Base-by-base conservation (phyloP, 2,888 invertebrate genomes). In the Aricia artaxerxes region DNA sequence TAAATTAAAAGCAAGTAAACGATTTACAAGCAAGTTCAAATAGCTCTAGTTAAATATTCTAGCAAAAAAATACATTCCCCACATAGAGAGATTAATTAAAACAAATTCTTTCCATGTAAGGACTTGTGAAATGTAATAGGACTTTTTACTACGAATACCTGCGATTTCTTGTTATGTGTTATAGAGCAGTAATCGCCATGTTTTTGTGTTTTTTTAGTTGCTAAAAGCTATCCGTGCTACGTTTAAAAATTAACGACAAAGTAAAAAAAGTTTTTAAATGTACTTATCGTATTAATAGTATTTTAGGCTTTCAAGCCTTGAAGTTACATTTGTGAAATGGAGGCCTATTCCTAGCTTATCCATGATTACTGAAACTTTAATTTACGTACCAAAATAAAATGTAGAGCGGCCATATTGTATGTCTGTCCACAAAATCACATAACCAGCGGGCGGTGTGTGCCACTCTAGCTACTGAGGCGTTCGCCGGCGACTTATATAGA, bases 341-440 rank as follows among this genome's bases (percentile, higher is more conserved):
- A 4, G 4, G 4, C 38, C 38, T 38, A 38, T n/a, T 38, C 38
- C 49, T 49, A 49, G 11, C 2, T 49, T 11, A 0, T 49, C 49
- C 0, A 9, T 44, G 1, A 49, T 11, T 11, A 49, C 49, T 31
- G 16, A 60, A 60, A 40, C 2, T 40, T 77, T 77, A 1, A 60
- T 77, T 40, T 53, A 82, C 85, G 79, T 83, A 85, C 85, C 85
- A 84, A 82, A 78, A 84, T 82, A 83, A 84, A 79, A 35, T 82
- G 83, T 78, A 85, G 79, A 79, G 81, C 82, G 78, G 84, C 83
- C 85, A 86, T 85, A 79, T 83, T 84, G 82, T 73, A 79, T 81
- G 80, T 80, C 80, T 79, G 61, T 83, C 84, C 84, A 86, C 87
- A 86, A 87, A 86, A 87, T 86, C 83, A 86, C 85, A 57, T 75